Evolutionary conservation across 2,113 vertebrate species (phyloP), one percentile per base, ranked within the genome.

Genomic region (Ochotona curzoniae): DNA sequence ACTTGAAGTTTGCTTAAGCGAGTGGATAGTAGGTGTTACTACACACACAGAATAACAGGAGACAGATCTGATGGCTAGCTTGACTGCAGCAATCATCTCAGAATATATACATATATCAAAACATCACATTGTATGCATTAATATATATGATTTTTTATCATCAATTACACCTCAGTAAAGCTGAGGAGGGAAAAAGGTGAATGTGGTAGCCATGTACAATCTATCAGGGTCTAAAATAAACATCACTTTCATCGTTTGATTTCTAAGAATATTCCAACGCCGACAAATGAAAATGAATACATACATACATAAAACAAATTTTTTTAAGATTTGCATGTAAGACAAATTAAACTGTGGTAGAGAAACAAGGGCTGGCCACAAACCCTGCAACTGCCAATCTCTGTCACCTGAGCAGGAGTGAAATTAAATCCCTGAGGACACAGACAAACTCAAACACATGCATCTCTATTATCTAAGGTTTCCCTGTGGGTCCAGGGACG

Each of bases 251-350:
- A 47, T 60, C 85, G 23, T 94, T 18, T 80, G 4, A 61, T 60
- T 89, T 73, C 44, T 63, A 61, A 5, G 28, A 78, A 35, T 86
- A 71, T 61, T 91, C 63, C 28, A 32, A 70, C 49, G 82, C 18
- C 60, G 80, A 83, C 32, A 71, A 78, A 23, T 32, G 67, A 44
- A 73, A 47, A 82, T 60, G 6, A 35, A 83, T 54, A 25, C 2
- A 84, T 57, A 30, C 4, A 57, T 15, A 79, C 7, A 69, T 67
- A 82, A 93, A 93, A 30, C 74, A 87, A 83, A 86, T 8, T 66
- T n/a, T 14, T 74, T 92, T 63, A 74, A 74, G n/a, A 85, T 87
- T 85, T 60, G 74, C 17, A 79, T 89, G n/a, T 47, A 76, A 79
- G n/a, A 7, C 30, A 86, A 71, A 32, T 38, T 61, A 66, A n/a